Percentiles rank a stretch among this genome's conserved stretches.
These are phyloP conservation scores for Ferdinandea cuprea DNA, from an alignment of 2,888 invertebrate species.

Conservation along the genomic window DNA sequence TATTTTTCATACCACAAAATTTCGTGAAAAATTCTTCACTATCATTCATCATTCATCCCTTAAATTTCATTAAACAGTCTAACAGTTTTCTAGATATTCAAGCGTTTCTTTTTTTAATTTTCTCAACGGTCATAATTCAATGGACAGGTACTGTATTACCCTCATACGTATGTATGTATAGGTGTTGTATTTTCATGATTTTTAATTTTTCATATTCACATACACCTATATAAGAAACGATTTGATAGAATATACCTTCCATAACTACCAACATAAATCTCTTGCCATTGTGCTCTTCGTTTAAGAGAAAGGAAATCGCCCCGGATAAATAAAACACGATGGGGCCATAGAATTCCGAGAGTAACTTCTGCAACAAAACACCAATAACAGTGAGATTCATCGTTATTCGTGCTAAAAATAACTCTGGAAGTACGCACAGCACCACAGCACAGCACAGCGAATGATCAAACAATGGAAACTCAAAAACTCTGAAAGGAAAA, in stretches of 20 bases:
- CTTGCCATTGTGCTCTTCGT: conserved; percentile 58
- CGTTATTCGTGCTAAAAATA: conserved; percentile 57
- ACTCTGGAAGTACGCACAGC: conserved; percentile 46
- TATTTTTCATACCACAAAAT: too few relatives aligned
- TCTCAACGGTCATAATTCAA: too few relatives aligned
- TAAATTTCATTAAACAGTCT: too few relatives aligned
- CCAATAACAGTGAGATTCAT: conserved; percentile 26
- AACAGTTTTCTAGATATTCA: too few relatives aligned
- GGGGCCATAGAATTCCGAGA: conserved; percentile 21
- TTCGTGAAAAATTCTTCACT: too few relatives aligned
- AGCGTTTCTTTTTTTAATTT: too few relatives aligned
- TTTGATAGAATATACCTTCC: conserved; percentile 11
- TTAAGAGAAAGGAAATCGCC: conserved; percentile 66
- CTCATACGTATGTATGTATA: too few relatives aligned
- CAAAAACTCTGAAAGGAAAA: conserved; percentile 63
- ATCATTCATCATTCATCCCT: too few relatives aligned
- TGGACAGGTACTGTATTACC: too few relatives aligned
- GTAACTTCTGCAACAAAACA: conserved; percentile 15
- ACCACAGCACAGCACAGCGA: too few relatives aligned
- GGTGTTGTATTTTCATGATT: not conserved
- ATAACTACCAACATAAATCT: too few relatives aligned
- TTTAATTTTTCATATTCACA: not conserved
- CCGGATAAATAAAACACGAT: not conserved
- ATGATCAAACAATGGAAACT: conserved; percentile 70
- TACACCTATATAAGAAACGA: conserved; percentile 27